Evolutionary conservation across 2,113 vertebrate species (phyloP).

Genomic region (Cinclus cinclus): DNA sequence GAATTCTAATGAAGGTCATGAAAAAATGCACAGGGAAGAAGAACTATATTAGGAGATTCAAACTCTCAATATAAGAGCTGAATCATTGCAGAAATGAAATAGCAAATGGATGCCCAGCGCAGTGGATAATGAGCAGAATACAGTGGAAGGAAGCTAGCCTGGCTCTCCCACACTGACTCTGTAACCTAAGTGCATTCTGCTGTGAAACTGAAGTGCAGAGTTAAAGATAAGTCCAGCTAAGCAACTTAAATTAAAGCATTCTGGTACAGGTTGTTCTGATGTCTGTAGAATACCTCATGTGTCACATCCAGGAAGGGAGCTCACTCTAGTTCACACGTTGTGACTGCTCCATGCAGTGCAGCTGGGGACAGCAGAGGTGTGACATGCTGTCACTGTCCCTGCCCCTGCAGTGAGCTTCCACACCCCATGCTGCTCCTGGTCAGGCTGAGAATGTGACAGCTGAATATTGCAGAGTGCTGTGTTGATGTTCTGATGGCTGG

Average conservation of each 20-base stretch:
- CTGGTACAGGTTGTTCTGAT: neutral
- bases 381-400: neutral
- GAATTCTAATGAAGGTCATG: neutral
- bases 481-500: neutral
- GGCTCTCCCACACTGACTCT: neutral
- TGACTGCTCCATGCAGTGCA: accelerated
- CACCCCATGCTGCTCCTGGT: neutral
- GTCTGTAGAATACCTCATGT: neutral
- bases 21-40: neutral
- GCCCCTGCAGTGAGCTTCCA: accelerated
- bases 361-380: neutral
- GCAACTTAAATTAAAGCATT: neutral
- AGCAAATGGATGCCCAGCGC: neutral
- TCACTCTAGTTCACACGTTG: neutral
- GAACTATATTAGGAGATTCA: neutral
- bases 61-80: neutral
- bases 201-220: neutral
- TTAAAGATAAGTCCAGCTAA: neutral
- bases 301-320: neutral
- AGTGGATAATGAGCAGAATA: neutral
- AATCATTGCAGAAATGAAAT: neutral
- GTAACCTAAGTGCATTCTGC: neutral
- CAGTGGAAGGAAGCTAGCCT: neutral
- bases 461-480: neutral
- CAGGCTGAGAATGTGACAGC: neutral